phyloP scores from a whole-genome alignment of 2,888 invertebrate genomes.

The Parasteatoda lunata region DNA sequence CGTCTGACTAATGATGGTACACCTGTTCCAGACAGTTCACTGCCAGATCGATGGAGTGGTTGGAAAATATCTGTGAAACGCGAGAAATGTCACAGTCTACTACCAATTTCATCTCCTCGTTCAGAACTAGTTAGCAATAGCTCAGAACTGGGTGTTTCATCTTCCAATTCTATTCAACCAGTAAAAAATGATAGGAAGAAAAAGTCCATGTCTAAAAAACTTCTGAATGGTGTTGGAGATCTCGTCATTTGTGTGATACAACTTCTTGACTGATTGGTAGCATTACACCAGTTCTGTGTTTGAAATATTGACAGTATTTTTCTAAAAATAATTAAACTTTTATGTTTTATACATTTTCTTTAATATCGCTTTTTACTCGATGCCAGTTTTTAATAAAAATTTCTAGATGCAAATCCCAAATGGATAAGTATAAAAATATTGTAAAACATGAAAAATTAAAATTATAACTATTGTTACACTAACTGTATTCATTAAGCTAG shows the following conservation, averaged over 20 bases:
- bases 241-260: constrained; percentile 69
- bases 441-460: no score
- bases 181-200: constrained; percentile 59
- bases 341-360: no score
- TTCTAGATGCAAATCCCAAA: no score
- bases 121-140: constrained; percentile 19
- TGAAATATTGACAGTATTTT: no score
- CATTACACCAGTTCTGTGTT: no score
- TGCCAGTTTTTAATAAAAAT: no score
- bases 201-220: constrained; percentile 68
- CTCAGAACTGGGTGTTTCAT: constrained; percentile 22
- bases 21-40: not conserved
- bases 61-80: constrained; percentile 46
- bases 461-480: no score
- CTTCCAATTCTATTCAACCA: constrained; percentile 44
- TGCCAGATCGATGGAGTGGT: constrained; percentile 53
- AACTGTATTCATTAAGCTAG: no score
- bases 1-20: constrained; percentile 73
- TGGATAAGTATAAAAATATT: no score
- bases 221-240: constrained; percentile 69
- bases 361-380: no score
- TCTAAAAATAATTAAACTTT: no score
- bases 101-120: constrained; percentile 24
- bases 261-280: constrained; percentile 64
- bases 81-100: constrained; percentile 8